Conservation (phyloP, 2,113 vertebrate species). For the Edolisoma coerulescens region DNA sequence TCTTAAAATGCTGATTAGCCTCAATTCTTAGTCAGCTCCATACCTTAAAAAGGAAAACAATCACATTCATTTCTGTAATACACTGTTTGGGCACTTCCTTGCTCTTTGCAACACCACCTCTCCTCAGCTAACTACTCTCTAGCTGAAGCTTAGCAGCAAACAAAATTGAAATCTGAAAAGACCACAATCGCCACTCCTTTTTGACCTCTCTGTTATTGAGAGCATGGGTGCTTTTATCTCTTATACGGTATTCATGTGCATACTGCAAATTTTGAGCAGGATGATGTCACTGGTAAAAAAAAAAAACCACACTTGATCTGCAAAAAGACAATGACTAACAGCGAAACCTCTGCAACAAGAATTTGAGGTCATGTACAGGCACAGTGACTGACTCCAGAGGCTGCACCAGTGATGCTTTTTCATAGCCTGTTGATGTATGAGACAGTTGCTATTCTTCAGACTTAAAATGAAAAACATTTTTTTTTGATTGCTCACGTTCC, state of each 20-base stretch:
- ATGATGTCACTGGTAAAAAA: not conserved
- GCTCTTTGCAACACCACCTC: not conserved
- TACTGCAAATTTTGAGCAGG: not conserved
- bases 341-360: not conserved
- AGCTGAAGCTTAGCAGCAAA: not conserved
- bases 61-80: not conserved
- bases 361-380: not conserved
- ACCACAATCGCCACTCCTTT: not conserved
- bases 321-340: not conserved
- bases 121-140: not conserved
- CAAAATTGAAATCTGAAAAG: not conserved
- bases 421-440: not conserved
- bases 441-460: not conserved
- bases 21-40: not conserved
- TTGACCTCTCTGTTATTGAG: not conserved
- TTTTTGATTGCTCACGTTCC: not conserved
- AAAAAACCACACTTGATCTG: not conserved
- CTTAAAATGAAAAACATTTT: not conserved
- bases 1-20: not conserved
- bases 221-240: not conserved
- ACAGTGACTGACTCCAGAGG: not conserved
- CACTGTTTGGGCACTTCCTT: not conserved
- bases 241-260: not conserved
- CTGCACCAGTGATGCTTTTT: not conserved
- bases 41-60: not conserved